A percentile compares a stretch with the other conserved stretches of the same genome.
Conservation (phyloP, 2,888 invertebrate genomes). For the Nasonia oneida region DNA sequence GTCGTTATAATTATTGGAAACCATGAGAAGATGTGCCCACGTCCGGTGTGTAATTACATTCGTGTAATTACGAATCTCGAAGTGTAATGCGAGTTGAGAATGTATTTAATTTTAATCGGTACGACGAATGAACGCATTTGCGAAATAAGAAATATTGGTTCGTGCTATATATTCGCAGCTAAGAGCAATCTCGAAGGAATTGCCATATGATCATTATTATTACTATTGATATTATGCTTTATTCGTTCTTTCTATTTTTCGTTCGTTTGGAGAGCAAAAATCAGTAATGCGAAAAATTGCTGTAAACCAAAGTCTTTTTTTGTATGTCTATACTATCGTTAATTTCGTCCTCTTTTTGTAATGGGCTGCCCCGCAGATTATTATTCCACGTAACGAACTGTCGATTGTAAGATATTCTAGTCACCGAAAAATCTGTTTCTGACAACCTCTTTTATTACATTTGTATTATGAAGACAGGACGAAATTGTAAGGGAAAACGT, state of each 20-base stretch:
- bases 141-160: conserved; percentile 42
- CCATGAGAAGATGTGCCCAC: conserved; percentile 15
- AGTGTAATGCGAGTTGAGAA: conserved; percentile 47
- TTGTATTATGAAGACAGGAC: conserved; percentile 50
- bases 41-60: conserved; percentile 47
- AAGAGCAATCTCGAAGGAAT: conserved; percentile 69
- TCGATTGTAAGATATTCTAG: conserved; percentile 78
- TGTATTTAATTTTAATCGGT: conserved; percentile 52
- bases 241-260: conserved; percentile 60
- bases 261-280: conserved; percentile 58
- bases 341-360: conserved; percentile 70
- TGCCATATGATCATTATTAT: conserved; percentile 59
- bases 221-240: conserved; percentile 23
- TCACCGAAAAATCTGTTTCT: conserved; percentile 75
- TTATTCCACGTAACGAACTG: conserved; percentile 67
- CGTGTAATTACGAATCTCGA: conserved; percentile 55
- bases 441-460: conserved; percentile 67
- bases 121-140: conserved; percentile 29
- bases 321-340: conserved; percentile 65
- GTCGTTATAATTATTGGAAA: conserved; percentile 1
- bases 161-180: conserved; percentile 62
- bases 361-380: conserved; percentile 72
- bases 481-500: conserved; percentile 52
- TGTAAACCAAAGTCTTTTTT: conserved; percentile 78
- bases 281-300: conserved; percentile 67